Evolutionary conservation across 1,140 invertebrate genomes (phyloP).

Genomic region (Drosophila biarmipes): DNA sequence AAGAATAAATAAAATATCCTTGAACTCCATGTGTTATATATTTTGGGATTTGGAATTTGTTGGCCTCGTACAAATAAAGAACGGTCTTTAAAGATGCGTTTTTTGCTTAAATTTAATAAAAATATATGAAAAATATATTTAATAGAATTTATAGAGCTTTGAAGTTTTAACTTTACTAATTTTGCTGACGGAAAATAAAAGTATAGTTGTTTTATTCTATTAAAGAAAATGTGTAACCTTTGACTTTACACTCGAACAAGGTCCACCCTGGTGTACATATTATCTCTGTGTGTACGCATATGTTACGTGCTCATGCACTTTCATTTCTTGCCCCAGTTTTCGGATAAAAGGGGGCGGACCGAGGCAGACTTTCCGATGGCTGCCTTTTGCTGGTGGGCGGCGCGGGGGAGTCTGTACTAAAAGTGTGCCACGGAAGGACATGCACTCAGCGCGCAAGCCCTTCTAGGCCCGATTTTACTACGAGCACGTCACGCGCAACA

Average conservation of each 20-base stretch:
- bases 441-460: constrained; percentile 13
- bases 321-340: constrained; percentile 14
- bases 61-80: no score
- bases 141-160: no score
- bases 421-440: constrained; percentile 8
- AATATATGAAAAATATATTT: no score
- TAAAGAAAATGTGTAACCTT: neutral
- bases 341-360: neutral
- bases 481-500: constrained; percentile 4
- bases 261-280: constrained; percentile 4
- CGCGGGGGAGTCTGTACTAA: constrained; percentile 1
- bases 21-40: neutral
- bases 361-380: neutral
- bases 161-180: no score
- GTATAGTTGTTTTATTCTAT: no score
- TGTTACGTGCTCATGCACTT: constrained; percentile 11
- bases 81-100: no score
- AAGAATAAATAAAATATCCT: constrained; percentile 31
- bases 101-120: no score
- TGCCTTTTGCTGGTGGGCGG: neutral
- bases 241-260: neutral
- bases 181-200: no score
- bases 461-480: constrained; percentile 9
- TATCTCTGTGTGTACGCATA: constrained; percentile 5
- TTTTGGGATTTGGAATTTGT: neutral